Conservation (phyloP, 2,888 invertebrate genomes). For the Taphrorychus bicolor region DNA sequence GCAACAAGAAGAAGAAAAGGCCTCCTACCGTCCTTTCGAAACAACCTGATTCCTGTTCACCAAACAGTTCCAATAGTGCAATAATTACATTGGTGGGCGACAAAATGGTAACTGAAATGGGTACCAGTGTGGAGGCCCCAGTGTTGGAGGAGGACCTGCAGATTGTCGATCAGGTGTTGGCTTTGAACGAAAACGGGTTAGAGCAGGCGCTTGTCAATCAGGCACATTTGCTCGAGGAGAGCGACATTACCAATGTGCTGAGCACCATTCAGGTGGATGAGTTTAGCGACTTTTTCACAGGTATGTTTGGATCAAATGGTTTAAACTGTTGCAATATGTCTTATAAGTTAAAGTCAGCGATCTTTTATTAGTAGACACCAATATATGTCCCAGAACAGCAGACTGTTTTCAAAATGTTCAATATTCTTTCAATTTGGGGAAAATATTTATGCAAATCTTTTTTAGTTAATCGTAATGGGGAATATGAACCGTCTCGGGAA, state of each 20-base stretch:
- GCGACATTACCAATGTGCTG: constrained; percentile 77
- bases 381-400: too few relatives aligned
- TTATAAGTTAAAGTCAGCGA: too few relatives aligned
- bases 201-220: constrained; percentile 70
- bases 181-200: constrained; percentile 66
- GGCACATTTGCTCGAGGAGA: constrained; percentile 71
- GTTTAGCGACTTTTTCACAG: constrained; percentile 82
- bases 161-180: constrained; percentile 67
- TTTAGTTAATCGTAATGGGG: constrained; percentile 73
- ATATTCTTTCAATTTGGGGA: too few relatives aligned
- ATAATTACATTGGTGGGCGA: constrained; percentile 25
- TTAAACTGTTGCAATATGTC: too few relatives aligned
- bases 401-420: too few relatives aligned
- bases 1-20: constrained; percentile 63
- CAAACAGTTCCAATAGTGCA: constrained; percentile 30
- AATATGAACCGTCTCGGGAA: constrained; percentile 75
- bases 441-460: background rate
- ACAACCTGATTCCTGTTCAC: constrained; percentile 11
- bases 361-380: too few relatives aligned
- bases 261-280: constrained; percentile 82
- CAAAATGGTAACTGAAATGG: constrained; percentile 17
- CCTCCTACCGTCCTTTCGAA: constrained; percentile 29
- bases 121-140: constrained; percentile 30
- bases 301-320: constrained; percentile 52
- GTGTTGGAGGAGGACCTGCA: constrained; percentile 60